Percentiles rank a stretch among this genome's conserved stretches.
Conservation (phyloP, 2,888 invertebrate species). For the Acleris literana region DNA sequence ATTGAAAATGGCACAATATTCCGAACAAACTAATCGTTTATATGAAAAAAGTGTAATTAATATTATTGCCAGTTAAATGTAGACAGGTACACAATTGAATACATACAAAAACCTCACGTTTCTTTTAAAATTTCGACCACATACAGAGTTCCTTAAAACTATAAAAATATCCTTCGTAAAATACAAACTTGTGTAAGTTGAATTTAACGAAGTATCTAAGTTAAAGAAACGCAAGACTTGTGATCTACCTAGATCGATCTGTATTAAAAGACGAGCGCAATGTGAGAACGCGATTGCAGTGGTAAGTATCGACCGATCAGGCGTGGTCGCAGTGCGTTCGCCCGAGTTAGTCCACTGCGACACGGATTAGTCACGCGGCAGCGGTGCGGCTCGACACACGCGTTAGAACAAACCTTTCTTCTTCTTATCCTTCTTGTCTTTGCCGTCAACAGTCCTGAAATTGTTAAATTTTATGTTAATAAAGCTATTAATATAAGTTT, state of each 20-base stretch:
- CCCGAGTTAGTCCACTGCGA: conserved; percentile 41
- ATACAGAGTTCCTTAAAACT: conserved; percentile 40
- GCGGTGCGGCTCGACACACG: conserved; percentile 61
- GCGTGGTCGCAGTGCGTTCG: conserved; percentile 39
- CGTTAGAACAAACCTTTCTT: conserved; percentile 94
- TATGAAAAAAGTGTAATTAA: conserved; percentile 48
- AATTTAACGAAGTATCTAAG: conserved; percentile 21
- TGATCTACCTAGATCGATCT: conserved; percentile 32
- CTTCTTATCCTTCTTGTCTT: conserved; percentile 95
- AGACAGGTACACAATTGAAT: conserved; percentile 40
- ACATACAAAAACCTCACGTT: conserved; percentile 44
- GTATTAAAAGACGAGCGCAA: conserved; percentile 41
- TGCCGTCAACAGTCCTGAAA: conserved; percentile 92
- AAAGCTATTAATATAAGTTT: neutral
- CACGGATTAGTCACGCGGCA: conserved; percentile 75
- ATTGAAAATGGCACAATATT: conserved; percentile 71
- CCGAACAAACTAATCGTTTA: conserved; percentile 44
- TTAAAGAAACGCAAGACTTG: conserved; percentile 30
- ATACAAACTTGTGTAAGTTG: neutral
- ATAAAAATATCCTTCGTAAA: conserved; percentile 12
- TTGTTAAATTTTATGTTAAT: conserved; percentile 36
- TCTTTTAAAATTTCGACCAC: conserved; percentile 49
- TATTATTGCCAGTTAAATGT: conserved; percentile 42
- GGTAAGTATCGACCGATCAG: conserved; percentile 45
- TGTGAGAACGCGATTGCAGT: conserved; percentile 41